A percentile compares a stretch with the other conserved stretches of the same genome.
These are phyloP conservation scores for Diplodus puntazzo DNA, from an alignment of 2,797 vertebrate species.

Conservation along the genomic window DNA sequence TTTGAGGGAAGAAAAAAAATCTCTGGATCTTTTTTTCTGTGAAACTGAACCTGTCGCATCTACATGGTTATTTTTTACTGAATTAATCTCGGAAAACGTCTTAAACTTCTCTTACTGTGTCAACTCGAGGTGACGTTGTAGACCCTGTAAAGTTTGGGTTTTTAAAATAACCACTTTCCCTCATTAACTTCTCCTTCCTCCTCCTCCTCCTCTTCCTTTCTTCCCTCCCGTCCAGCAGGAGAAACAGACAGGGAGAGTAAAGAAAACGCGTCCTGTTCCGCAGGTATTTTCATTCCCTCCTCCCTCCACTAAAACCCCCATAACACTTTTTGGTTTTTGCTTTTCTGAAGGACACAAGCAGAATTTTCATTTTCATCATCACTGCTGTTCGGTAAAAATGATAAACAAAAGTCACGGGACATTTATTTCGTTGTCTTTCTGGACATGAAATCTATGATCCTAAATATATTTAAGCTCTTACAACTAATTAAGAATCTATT, in stretches of 20 bases:
- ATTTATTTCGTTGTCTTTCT: background rate
- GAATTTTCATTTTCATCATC: conserved; percentile 20
- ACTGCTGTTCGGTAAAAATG: conserved; percentile 44
- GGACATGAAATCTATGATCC: background rate
- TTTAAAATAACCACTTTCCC: conserved; percentile 33
- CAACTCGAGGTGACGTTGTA: conserved; percentile 7
- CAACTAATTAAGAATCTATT: background rate
- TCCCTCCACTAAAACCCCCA: conserved; percentile 47
- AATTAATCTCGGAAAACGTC: background rate
- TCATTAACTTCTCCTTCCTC: conserved; percentile 59
- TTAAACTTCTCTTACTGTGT: conserved; percentile 9
- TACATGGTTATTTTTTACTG: background rate
- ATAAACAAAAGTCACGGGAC: background rate
- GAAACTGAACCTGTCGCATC: background rate
- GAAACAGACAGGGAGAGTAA: conserved; percentile 92
- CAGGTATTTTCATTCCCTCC: conserved; percentile 90
- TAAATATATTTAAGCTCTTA: background rate
- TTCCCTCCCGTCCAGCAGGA: conserved; percentile 89
- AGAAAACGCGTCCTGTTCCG: conserved; percentile 85
- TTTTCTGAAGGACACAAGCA: conserved; percentile 15
- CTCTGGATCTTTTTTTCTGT: background rate
- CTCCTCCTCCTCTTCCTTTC: conserved; percentile 46
- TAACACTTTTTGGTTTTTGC: conserved; percentile 27
- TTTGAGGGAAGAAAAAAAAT: background rate
- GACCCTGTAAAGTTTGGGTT: conserved; percentile 23